Conservation (phyloP, 2,888 invertebrate genomes). For the Meandrusa payeni region DNA sequence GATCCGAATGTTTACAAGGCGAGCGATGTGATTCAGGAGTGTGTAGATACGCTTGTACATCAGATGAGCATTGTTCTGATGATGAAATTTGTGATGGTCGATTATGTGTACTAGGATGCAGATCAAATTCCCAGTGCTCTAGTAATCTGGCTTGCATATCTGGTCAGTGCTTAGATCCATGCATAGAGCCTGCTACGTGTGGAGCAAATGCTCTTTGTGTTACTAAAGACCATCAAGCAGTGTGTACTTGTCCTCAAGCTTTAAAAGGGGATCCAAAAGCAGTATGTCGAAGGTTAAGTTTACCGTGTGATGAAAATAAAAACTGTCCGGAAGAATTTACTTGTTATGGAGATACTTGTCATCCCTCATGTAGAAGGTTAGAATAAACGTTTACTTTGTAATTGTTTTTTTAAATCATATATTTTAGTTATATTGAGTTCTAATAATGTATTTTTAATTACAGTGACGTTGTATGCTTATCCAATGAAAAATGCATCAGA, state of each 20-base stretch:
- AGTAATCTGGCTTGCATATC: slow-evolving; percentile 86
- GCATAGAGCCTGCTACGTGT: slow-evolving; percentile 88
- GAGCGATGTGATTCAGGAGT: slow-evolving; percentile 89
- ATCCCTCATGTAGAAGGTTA: slow-evolving; percentile 88
- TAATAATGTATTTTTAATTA: slow-evolving; percentile 38
- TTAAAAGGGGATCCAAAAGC: slow-evolving; percentile 88
- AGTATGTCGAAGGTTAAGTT: slow-evolving; percentile 85
- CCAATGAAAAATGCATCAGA: slow-evolving; percentile 91
- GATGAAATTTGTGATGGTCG: slow-evolving; percentile 93
- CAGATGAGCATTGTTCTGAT: slow-evolving; percentile 92
- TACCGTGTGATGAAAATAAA: slow-evolving; percentile 82
- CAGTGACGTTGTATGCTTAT: slow-evolving; percentile 90
- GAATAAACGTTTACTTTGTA: too few relatives aligned
- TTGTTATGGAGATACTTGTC: slow-evolving; percentile 90
- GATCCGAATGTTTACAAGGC: slow-evolving; percentile 87
- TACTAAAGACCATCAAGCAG: slow-evolving; percentile 85
- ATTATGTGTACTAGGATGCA: slow-evolving; percentile 89
- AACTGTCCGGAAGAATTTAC: slow-evolving; percentile 87
- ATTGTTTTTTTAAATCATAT: too few relatives aligned
- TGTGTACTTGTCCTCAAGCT: slow-evolving; percentile 86
- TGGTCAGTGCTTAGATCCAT: slow-evolving; percentile 90
- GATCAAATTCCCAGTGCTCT: slow-evolving; percentile 89
- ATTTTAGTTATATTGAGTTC: too few relatives aligned
- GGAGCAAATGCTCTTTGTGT: slow-evolving; percentile 90
- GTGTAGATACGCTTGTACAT: slow-evolving; percentile 91